These are phyloP conservation scores for Colletes gigas DNA, from an alignment of 1,140 invertebrate species.

Conservation along the genomic window DNA sequence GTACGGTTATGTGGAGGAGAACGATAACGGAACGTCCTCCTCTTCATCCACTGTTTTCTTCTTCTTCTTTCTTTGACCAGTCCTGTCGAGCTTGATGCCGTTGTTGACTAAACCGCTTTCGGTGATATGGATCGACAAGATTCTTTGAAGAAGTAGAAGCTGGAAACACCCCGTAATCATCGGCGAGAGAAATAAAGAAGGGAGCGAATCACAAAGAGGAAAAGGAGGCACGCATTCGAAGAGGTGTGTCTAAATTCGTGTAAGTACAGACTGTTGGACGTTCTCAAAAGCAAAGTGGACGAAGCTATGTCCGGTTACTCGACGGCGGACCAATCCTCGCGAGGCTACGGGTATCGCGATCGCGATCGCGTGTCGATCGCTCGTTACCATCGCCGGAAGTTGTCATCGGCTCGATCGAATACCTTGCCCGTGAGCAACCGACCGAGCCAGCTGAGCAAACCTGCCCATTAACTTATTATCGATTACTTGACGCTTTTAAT, in stretches of 20 bases:
- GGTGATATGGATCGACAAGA: constrained; percentile 53
- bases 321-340: constrained; percentile 3
- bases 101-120: constrained; percentile 52
- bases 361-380: constrained; percentile 58
- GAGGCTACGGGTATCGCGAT: constrained; percentile 40
- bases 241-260: constrained; percentile 9
- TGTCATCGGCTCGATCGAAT: constrained; percentile 62
- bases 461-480: constrained; percentile 70
- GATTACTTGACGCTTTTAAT: constrained; percentile 56
- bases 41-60: constrained; percentile 53
- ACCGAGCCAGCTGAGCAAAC: constrained; percentile 28
- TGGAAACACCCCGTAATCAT: background rate
- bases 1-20: constrained; percentile 73
- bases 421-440: constrained; percentile 35
- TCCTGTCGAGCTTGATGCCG: constrained; percentile 21
- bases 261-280: background rate
- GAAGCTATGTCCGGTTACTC: constrained; percentile 5
- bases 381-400: constrained; percentile 61
- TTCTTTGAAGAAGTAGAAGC: background rate
- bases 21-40: constrained; percentile 74
- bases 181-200: background rate
- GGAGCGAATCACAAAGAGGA: background rate
- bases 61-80: constrained; percentile 52
- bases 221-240: constrained; percentile 13
- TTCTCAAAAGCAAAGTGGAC: constrained; percentile 1